Conservation (phyloP, 2,888 invertebrate genomes). For the Synergus umbraculus region DNA sequence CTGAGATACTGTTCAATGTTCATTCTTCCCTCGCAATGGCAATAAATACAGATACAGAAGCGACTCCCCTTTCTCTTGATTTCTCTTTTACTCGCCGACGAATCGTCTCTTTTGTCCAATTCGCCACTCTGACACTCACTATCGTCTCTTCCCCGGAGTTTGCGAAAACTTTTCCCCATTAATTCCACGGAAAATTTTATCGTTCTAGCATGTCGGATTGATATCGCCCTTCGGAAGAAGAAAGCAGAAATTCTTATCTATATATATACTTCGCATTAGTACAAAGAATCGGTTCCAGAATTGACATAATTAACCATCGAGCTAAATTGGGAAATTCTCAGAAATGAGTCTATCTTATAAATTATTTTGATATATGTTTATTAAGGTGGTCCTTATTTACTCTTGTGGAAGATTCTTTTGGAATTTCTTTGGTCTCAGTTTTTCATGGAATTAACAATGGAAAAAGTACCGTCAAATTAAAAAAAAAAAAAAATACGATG, state of each 20-base stretch:
- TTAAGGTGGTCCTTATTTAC: no score
- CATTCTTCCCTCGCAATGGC: constrained; percentile 56
- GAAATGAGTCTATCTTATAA: not conserved
- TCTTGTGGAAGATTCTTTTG: no score
- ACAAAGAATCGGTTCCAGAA: constrained; percentile 7
- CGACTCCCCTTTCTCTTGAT: constrained; percentile 54
- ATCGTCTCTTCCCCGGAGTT: constrained; percentile 52
- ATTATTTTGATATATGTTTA: not conserved
- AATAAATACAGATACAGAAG: constrained; percentile 68
- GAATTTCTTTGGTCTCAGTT: no score
- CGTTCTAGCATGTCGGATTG: constrained; percentile 43
- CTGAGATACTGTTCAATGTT: constrained; percentile 36
- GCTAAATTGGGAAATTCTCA: constrained; percentile 51
- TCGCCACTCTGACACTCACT: constrained; percentile 51
- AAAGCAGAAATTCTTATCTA: not conserved
- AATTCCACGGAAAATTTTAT: constrained; percentile 64
- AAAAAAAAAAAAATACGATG: no score
- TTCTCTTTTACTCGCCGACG: constrained; percentile 52
- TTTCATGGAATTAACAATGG: no score
- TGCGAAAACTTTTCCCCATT: constrained; percentile 63
- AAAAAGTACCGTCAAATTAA: no score
- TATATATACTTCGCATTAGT: not conserved
- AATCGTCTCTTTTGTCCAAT: constrained; percentile 54
- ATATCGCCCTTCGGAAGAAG: constrained; percentile 23
- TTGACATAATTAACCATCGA: constrained; percentile 28